These are phyloP conservation scores for Emydoidea blandingii DNA, from an alignment of 2,797 vertebrate species.

Conservation along the genomic window DNA sequence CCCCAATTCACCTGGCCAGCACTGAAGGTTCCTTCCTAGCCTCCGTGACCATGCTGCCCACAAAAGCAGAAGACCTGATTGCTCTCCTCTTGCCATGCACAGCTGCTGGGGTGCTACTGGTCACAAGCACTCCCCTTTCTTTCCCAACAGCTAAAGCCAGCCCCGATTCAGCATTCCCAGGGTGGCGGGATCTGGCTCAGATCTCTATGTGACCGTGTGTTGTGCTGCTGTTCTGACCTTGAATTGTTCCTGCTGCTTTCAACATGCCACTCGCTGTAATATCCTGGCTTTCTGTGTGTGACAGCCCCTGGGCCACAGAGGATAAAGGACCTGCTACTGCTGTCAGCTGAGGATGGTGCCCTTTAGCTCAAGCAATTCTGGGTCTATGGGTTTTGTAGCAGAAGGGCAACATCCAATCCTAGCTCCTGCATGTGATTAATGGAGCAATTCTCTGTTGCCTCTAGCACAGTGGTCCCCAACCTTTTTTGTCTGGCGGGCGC, in stretches of 20 bases:
- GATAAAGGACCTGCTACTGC: neutral
- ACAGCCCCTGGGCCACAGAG: rapidly evolving
- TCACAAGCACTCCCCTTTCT: neutral
- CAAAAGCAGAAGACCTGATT: neutral
- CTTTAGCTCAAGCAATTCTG: rapidly evolving
- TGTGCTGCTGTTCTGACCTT: rapidly evolving
- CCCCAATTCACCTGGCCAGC: too few relatives aligned
- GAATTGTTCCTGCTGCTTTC: rapidly evolving
- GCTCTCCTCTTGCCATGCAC: neutral
- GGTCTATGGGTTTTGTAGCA: neutral
- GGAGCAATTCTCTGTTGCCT: neutral
- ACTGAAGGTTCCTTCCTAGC: neutral
- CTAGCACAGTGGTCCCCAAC: neutral
- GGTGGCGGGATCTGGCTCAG: neutral
- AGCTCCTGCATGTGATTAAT: neutral
- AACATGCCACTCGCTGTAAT: neutral
- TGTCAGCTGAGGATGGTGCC: neutral
- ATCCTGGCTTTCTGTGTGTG: constrained; percentile 41
- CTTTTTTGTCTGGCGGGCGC: too few relatives aligned
- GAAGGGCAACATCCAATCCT: neutral
- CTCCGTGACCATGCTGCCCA: neutral
- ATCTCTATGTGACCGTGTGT: neutral
- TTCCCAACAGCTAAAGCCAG: neutral
- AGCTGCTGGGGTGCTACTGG: neutral
- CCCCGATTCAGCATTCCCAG: neutral